Conservation (phyloP, 2,113 vertebrate genomes). For the Hoplias malabaricus region DNA sequence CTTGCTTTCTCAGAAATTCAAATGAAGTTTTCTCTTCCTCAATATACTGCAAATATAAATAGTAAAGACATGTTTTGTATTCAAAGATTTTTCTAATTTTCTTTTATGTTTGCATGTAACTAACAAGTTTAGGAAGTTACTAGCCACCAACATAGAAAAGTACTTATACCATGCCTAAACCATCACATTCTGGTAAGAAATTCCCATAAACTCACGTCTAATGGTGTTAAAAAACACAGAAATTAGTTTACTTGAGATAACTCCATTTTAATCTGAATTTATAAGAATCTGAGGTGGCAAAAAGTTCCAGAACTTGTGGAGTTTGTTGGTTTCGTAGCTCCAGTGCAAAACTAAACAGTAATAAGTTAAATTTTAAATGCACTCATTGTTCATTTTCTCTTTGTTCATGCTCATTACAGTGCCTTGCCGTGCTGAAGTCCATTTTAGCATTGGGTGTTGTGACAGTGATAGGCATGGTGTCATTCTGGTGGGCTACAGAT, state of each 20-base stretch:
- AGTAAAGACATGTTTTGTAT: too few species aligned
- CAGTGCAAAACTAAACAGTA: not conserved
- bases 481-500: constrained; percentile 66
- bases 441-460: constrained; percentile 56
- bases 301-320: too few species aligned
- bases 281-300: too few species aligned
- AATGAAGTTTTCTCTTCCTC: too few species aligned
- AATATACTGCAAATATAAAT: too few species aligned
- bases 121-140: not conserved
- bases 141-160: not conserved
- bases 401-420: constrained; percentile 48
- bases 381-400: not conserved
- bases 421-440: constrained; percentile 54
- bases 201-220: too few species aligned
- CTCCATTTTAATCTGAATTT: too few species aligned
- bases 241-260: too few species aligned
- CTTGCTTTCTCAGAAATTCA: too few species aligned
- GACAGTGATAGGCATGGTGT: constrained; percentile 59
- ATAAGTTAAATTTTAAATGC: not conserved
- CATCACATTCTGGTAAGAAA: too few species aligned
- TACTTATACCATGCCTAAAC: not conserved
- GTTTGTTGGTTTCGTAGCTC: not conserved
- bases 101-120: not conserved
- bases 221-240: too few species aligned
- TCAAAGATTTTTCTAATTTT: not conserved